phyloP scores from a whole-genome alignment of 2,888 invertebrate species.

The Dicyrtomina minuta region DNA sequence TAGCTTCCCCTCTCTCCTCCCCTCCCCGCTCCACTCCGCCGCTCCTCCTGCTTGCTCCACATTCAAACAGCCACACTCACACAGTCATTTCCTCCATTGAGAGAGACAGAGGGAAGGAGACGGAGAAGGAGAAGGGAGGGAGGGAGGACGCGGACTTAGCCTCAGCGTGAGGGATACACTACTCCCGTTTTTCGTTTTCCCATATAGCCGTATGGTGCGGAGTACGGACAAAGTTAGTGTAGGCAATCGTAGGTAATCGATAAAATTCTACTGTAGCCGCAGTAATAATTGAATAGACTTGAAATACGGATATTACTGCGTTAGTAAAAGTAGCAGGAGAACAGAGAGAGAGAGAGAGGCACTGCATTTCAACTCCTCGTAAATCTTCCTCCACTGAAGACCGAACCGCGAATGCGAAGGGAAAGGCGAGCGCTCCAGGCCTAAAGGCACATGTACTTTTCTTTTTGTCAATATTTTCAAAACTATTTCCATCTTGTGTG shows the following conservation, averaged over 20 bases:
- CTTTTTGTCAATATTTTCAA: background rate
- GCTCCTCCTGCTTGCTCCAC: background rate
- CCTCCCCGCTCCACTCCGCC: background rate
- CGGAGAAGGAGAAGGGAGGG: constrained; percentile 8
- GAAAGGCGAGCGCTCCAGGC: background rate
- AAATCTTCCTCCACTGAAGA: no score
- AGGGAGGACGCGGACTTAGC: background rate
- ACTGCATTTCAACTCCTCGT: background rate
- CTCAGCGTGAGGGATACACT: background rate
- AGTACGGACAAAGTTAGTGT: constrained; percentile 3
- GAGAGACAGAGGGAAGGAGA: background rate
- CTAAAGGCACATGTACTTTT: background rate
- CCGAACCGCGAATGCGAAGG: no score
- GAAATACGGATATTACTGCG: constrained; percentile 20
- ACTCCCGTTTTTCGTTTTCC: background rate
- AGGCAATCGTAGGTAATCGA: constrained; percentile 22
- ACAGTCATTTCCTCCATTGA: background rate
- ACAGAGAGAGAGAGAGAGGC: background rate
- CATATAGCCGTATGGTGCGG: background rate
- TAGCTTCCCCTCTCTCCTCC: background rate
- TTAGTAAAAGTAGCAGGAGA: constrained; percentile 11
- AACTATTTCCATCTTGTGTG: no score
- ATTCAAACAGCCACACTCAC: background rate
- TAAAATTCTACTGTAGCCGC: constrained; percentile 29
- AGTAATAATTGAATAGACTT: constrained; percentile 30